Evolutionary conservation across 1,140 invertebrate species (phyloP), one percentile per base, ranked within the genome.

Genomic region (Tetragnatha versicolor): DNA sequence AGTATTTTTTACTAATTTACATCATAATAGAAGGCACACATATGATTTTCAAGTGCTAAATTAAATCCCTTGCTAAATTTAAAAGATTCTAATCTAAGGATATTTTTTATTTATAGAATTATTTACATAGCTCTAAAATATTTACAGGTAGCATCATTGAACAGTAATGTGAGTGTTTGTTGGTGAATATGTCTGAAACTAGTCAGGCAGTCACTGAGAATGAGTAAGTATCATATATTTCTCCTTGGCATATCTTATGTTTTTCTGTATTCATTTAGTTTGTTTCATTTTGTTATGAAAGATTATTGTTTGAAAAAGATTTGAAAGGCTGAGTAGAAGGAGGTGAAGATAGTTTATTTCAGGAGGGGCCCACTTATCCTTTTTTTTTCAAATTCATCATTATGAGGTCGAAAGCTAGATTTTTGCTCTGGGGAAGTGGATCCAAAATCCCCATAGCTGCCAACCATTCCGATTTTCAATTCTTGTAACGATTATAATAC

Each of bases 161-260:
- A 12, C n/a, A 65, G 20, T 42, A 65, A 65, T 22, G 60, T 60
- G 25, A 60, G 6, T 31, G 35, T 20, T 31, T 63, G 14, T 37
- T 7, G 49, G 2, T 51, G 51, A 77, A 77, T 14, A 77, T 77
- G 75, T 77, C 75, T n/a, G 75, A 77, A 31, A 77, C 61, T 25
- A 65, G 51, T 55, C 61, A 77, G 39, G 25, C 31, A 31, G 55
- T 33, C 25, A 58, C 75, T 66, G 61, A 66, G 27, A 77, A 77
- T 77, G 75, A 77, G 75, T 77, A 55, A 58, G 75, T 55, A 22
- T 42, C 55, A 42, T 33, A 22, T 35, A 25, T 55, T 22, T 58
- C 55, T 29, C 5, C 4, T 55, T 20, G 12, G 12, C 1, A 2
- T 20, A 47, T 17, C 12, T 47, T 3, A 17, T 47, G 1, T 47